These are phyloP conservation scores for Chymomyza costata DNA, from an alignment of 1,140 invertebrate species.

Conservation along the genomic window DNA sequence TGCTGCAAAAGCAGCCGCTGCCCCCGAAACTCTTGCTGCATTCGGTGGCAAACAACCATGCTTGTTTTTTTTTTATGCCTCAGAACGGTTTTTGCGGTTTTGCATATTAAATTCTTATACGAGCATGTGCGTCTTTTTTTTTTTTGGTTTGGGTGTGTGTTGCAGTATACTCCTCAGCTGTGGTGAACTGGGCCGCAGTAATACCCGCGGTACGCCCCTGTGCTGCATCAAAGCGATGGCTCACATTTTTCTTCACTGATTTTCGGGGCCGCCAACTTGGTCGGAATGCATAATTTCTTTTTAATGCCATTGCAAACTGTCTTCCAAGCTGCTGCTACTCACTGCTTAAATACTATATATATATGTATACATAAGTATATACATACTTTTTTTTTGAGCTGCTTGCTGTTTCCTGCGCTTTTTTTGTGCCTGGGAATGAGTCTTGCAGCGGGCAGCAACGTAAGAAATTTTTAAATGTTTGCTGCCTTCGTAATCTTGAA, in stretches of 20 bases:
- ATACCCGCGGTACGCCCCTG: constrained; percentile 3
- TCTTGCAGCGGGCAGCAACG: constrained; percentile 3
- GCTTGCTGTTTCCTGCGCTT: background rate
- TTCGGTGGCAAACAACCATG: constrained; percentile 26
- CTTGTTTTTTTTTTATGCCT: constrained; percentile 28
- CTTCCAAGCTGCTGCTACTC: background rate
- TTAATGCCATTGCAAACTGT: constrained; percentile 60
- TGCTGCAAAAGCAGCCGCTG: too few relatives aligned
- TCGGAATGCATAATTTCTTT: constrained; percentile 73
- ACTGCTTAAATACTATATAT: too few relatives aligned
- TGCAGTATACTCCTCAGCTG: constrained; percentile 4
- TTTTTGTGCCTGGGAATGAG: constrained; percentile 15
- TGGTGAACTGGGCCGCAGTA: background rate
- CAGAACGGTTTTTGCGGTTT: constrained; percentile 71
- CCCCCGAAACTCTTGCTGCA: too few relatives aligned
- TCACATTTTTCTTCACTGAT: constrained; percentile 67
- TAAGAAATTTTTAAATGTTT: constrained; percentile 72
- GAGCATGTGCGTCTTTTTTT: constrained; percentile 23
- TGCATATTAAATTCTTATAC: constrained; percentile 71
- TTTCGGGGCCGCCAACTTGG: constrained; percentile 69
- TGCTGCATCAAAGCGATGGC: constrained; percentile 6
- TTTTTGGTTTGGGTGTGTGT: too few relatives aligned
- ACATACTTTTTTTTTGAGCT: too few relatives aligned
- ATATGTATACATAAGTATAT: too few relatives aligned
- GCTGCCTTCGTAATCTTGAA: constrained; percentile 71